Evolutionary conservation across 2,113 vertebrate species (phyloP), one percentile per base, ranked within the genome.

Genomic region (Varanus salvator): DNA sequence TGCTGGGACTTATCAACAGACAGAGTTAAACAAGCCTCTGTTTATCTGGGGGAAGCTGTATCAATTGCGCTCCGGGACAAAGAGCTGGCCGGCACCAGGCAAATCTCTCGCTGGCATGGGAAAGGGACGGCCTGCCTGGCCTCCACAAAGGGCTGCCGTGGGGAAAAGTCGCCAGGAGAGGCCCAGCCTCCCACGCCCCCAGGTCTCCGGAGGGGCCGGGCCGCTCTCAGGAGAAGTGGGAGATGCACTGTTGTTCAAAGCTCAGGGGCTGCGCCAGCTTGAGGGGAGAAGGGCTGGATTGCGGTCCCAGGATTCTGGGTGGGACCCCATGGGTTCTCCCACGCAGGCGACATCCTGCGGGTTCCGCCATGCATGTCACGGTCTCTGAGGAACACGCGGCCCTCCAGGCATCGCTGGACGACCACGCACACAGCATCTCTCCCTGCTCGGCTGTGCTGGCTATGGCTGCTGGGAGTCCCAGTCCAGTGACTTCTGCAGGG

Each of bases 11-110:
- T 96, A 95, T 93, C 97, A 96, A 97, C 97, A 97, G 97, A 97
- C 97, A 92, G 74, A 93, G 97, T 97, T 97, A 98, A 98, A 98
- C 98, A 98, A 98, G 97, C 97, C 95, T 82, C 66, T 97, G 98
- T 98, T 98, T 98, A 98, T 98, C 98, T 97, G 96, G 86, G 97
- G 97, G 96, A 97, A 97, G 95, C 97, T 97, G 97, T 97, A 95
- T 98, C 97, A 97, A 97, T 96, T 97, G 97, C 96, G 80, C 96
- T 93, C 96, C 96, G 97, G 96, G 96, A 97, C 96, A 94, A 95
- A 97, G 96, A 96, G 96, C 96, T 94, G 96, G 95, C 97, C 94
- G 95, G 98, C 98, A 98, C 98, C 98, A 97, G 96, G 97, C 97
- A 97, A 97, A 98, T 98, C 98, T 96, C 94, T 97, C 94, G 84